Conservation (phyloP, 2,113 vertebrate species). For the Microcebus murinus region DNA sequence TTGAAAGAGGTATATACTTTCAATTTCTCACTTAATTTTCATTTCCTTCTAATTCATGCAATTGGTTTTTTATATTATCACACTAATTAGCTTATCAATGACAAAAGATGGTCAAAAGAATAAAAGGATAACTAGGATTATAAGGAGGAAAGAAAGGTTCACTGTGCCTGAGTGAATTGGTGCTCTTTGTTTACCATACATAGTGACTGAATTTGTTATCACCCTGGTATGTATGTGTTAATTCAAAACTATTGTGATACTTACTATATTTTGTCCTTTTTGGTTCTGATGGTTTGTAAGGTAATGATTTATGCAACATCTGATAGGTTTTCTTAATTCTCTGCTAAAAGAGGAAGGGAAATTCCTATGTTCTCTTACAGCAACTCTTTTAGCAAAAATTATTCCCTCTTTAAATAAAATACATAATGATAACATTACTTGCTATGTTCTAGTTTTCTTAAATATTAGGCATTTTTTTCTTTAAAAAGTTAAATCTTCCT, state of each 20-base stretch:
- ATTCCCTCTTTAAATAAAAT: slow-evolving; percentile 73
- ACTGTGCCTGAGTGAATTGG: not conserved
- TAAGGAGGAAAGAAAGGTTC: not conserved
- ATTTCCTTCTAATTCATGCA: not conserved
- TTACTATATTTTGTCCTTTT: not conserved
- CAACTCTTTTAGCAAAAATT: slow-evolving; percentile 69
- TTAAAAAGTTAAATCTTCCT: slow-evolving; percentile 1
- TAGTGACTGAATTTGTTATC: not conserved
- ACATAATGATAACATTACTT: slow-evolving; percentile 59
- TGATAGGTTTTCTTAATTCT: no score
- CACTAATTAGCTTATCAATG: not conserved
- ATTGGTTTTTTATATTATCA: not conserved
- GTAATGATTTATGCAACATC: slow-evolving; percentile 9
- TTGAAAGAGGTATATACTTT: not conserved
- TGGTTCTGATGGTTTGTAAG: not conserved
- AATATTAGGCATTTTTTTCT: not conserved
- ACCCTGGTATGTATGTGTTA: slow-evolving; percentile 42
- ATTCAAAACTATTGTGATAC: slow-evolving; percentile 52
- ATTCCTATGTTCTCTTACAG: not conserved
- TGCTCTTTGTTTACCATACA: not conserved
- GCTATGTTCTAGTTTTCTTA: not conserved
- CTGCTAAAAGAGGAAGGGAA: not conserved
- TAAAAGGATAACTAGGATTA: not conserved
- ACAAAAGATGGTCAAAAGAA: slow-evolving; percentile 38
- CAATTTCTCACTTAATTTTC: not conserved